Base-by-base conservation (phyloP, 2,797 vertebrate genomes). In the Urosaurus nigricauda region DNA sequence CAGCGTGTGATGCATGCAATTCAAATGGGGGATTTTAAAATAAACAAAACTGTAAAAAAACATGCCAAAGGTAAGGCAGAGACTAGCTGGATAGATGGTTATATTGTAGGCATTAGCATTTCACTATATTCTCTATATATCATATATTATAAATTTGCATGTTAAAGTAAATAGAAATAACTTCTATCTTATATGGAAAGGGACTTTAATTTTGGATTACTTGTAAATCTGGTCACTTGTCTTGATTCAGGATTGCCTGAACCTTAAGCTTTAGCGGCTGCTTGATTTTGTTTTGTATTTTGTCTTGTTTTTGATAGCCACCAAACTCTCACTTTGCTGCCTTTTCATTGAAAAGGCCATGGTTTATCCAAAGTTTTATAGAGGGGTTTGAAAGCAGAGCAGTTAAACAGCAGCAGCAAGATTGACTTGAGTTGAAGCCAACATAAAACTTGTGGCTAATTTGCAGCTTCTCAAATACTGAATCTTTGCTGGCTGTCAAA, bases 41-140 rank as follows among this genome's bases (percentile, higher is more conserved):
- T 17, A 87, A 87, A 83, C 84, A 86, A 91, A 88, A 88, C 17
- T 83, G 51, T 85, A 58, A 81, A 82, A 84, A 90, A 86, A 78
- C 90, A 91, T 88, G 90, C 90, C 90, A 91, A 91, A 91, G 90
- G 87, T 91, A 91, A 88, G 90, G 90, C 87, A 91, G 87, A 91
- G 83, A 88, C 75, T 91, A 91, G 90, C 83, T 86, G 90, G 84
- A 43, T 91, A 91, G 90, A 91, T 85, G 74, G 84, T 88, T 88
- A 88, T 91, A 91, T 91, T 91, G 87, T 91, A 91, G 90, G 74
- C 79, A 83, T 77, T 89, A 90, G 92, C 83, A 73, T 1, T 83
- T 51, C 71, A 19, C 86, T 74, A 40, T 81, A 58, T 75, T 91
- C 83, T 87, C 70, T 29, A 83, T 82, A 77, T 79, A n/a, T 60